Evolutionary conservation across 1,140 invertebrate species (phyloP).

Genomic region (Amphibalanus amphitrite): DNA sequence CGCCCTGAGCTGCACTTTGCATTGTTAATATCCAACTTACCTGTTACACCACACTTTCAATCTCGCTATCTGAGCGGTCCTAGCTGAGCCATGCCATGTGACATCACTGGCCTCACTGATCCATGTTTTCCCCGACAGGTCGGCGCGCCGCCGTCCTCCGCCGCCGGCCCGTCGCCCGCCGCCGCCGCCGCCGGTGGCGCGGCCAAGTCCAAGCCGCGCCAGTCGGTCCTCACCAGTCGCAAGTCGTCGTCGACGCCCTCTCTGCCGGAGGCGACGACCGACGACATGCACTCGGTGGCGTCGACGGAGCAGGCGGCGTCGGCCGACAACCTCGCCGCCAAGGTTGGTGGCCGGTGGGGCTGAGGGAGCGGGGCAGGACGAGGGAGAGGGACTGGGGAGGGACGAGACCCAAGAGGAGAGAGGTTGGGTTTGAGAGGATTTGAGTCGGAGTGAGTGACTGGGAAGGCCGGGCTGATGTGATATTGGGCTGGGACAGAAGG

Average conservation of each 20-base stretch:
- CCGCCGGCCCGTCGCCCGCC: conserved; percentile 16
- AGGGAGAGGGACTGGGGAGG: too few relatives aligned
- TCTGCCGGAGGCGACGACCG: conserved; percentile 57
- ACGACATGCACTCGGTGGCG: conserved; percentile 46
- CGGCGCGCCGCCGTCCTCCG: conserved; percentile 9
- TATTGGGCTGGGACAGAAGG: too few relatives aligned
- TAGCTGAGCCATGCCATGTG: too few relatives aligned
- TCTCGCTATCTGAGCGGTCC: too few relatives aligned
- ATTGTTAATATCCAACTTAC: too few relatives aligned
- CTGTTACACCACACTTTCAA: too few relatives aligned
- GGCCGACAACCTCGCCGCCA: conserved; percentile 71
- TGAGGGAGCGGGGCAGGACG: too few relatives aligned
- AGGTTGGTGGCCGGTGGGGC: conserved; percentile 29
- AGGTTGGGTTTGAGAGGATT: too few relatives aligned
- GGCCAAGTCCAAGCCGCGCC: conserved; percentile 4
- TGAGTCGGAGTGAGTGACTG: neutral
- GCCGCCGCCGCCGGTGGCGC: conserved; percentile 17
- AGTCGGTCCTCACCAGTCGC: conserved; percentile 45
- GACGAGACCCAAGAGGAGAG: too few relatives aligned
- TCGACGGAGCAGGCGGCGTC: conserved; percentile 81
- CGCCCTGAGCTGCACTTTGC: too few relatives aligned
- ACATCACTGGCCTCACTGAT: too few relatives aligned
- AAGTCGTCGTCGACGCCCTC: conserved; percentile 90
- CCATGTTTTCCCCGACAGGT: too few relatives aligned
- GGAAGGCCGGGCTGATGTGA: neutral